These are phyloP conservation scores for Gambusia holbrooki DNA, from an alignment of 2,113 vertebrate genomes.

Conservation along the genomic window DNA sequence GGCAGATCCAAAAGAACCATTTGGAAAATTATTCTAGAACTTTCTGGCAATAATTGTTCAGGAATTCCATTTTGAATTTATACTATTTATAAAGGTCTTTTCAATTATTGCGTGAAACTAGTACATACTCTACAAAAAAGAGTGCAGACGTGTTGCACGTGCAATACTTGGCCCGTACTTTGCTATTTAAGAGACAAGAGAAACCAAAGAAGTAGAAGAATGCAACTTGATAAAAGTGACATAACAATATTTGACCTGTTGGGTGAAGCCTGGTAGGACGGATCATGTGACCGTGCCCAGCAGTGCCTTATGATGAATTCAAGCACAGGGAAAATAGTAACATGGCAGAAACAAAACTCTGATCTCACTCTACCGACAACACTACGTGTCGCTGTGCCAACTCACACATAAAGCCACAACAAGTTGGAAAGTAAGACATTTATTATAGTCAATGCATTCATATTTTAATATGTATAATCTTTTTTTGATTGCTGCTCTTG, in stretches of 20 bases:
- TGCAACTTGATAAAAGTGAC: neutral
- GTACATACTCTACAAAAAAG: neutral
- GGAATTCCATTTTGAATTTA: neutral
- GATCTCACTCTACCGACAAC: conserved; percentile 1
- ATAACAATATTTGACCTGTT: neutral
- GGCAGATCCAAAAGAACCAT: neutral
- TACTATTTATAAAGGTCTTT: neutral
- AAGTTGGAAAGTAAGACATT: neutral
- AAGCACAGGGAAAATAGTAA: conserved; percentile 14
- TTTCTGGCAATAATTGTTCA: neutral
- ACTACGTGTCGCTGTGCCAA: neutral
- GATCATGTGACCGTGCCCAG: neutral
- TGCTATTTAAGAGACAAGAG: neutral
- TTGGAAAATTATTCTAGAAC: neutral
- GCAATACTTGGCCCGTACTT: neutral
- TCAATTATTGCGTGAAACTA: neutral
- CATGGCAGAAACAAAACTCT: neutral
- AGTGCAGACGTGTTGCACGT: neutral
- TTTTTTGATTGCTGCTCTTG: neutral
- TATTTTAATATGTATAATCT: neutral
- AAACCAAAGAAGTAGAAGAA: neutral
- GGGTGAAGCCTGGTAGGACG: neutral
- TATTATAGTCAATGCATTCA: neutral
- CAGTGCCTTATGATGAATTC: conserved; percentile 12
- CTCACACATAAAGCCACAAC: too few relatives aligned